These are phyloP conservation scores for Pholis gunnellus DNA, from an alignment of 2,113 vertebrate genomes.

Conservation along the genomic window DNA sequence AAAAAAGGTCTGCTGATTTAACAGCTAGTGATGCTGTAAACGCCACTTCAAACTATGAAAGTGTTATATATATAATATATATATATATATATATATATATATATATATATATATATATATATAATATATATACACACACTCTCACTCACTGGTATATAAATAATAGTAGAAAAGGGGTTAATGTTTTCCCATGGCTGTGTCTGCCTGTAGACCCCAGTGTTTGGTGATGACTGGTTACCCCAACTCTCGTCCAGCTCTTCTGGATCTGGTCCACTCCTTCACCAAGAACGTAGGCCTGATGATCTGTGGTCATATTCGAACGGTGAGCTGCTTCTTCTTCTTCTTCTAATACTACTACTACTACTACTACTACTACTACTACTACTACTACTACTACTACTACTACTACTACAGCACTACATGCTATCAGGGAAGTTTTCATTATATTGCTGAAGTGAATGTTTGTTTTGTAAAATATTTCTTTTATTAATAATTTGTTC, in stretches of 20 bases:
- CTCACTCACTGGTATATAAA: no score
- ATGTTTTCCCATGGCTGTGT: constrained; percentile 8
- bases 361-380: no score
- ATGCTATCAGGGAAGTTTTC: no score
- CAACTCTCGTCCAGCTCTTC: constrained; percentile 93
- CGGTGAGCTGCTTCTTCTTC: constrained; percentile 80
- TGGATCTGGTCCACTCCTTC: constrained; percentile 95
- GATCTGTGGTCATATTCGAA: constrained; percentile 96
- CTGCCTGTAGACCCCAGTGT: constrained; percentile 91
- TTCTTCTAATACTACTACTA: no score
- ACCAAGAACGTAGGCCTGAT: constrained; percentile 98
- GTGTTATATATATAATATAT: neutral
- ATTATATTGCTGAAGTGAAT: no score
- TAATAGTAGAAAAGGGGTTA: neutral
- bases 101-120: no score
- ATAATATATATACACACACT: no score
- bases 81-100: no score
- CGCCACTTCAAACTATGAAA: neutral
- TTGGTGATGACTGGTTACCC: constrained; percentile 98
- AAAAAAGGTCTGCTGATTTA: constrained; percentile 5
- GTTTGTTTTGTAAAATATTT: no score
- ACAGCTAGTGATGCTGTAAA: neutral
- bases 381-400: no score
- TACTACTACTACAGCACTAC: no score
- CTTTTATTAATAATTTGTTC: neutral